These are phyloP conservation scores for Teinopalpus imperialis DNA, from an alignment of 2,888 invertebrate genomes.

Conservation along the genomic window DNA sequence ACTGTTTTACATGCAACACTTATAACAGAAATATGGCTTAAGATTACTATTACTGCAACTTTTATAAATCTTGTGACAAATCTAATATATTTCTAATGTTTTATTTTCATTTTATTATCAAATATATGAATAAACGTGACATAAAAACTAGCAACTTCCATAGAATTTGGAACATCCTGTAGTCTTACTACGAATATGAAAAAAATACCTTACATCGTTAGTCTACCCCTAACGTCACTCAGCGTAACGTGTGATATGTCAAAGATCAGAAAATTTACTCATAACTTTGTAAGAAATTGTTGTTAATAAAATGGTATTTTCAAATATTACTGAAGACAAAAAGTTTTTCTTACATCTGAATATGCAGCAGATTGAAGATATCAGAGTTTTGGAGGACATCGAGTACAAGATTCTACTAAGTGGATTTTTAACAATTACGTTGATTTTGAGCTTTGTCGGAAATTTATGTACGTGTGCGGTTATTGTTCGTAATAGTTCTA, in stretches of 20 bases:
- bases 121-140: no score
- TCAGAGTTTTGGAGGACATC: slow-evolving; percentile 69
- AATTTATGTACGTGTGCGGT: slow-evolving; percentile 90
- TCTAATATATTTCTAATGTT: no score
- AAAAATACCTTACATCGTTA: slow-evolving; percentile 13
- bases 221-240: slow-evolving; percentile 15
- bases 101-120: no score
- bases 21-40: no score
- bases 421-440: slow-evolving; percentile 82
- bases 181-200: neutral
- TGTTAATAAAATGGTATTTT: slow-evolving; percentile 12
- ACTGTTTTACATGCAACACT: no score
- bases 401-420: slow-evolving; percentile 76
- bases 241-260: slow-evolving; percentile 6
- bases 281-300: no score
- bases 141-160: no score
- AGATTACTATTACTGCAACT: no score
- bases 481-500: slow-evolving; percentile 86
- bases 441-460: slow-evolving; percentile 87
- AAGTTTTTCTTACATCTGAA: slow-evolving; percentile 45
- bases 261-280: neutral
- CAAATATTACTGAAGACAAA: slow-evolving; percentile 38
- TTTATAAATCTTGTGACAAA: no score
- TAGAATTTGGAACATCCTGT: slow-evolving; percentile 17
- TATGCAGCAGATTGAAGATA: slow-evolving; percentile 39